A percentile compares a stretch with the other conserved stretches of the same genome.
Evolutionary conservation across 2,888 invertebrate genomes (phyloP).

Genomic region (Escarpia spicata): DNA sequence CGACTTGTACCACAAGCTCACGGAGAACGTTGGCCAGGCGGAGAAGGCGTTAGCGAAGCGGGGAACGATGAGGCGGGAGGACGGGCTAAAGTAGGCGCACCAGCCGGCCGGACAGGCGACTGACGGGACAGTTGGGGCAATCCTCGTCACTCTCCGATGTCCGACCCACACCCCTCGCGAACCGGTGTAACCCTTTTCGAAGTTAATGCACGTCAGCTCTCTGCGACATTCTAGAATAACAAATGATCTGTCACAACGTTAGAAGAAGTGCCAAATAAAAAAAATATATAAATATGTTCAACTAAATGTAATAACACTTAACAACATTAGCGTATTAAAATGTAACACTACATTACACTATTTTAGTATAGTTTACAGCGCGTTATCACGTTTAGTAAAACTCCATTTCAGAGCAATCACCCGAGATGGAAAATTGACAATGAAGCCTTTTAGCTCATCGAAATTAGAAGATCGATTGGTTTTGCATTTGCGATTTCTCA

Average conservation of each 20-base stretch:
- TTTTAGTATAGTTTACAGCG: no score
- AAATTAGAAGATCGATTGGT: no score
- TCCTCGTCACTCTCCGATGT: background rate
- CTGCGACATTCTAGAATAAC: background rate
- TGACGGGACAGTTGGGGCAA: background rate
- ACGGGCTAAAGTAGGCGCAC: background rate
- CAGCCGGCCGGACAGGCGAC: background rate
- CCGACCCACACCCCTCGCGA: background rate
- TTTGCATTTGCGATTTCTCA: no score
- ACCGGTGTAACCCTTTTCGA: background rate
- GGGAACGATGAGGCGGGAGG: background rate
- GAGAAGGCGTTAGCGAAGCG: background rate
- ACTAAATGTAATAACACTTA: no score
- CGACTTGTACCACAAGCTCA: background rate
- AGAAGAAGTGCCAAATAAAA: no score
- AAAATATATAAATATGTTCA: no score
- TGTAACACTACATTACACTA: no score
- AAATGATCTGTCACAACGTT: background rate
- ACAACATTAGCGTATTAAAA: no score
- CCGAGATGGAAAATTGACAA: no score
- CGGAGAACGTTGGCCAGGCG: background rate
- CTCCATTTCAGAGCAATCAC: no score
- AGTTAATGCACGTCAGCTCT: background rate
- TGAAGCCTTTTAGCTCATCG: no score
- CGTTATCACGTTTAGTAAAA: no score